Base-by-base conservation (phyloP, 2,888 invertebrate genomes). In the Spilosoma lubricipeda region DNA sequence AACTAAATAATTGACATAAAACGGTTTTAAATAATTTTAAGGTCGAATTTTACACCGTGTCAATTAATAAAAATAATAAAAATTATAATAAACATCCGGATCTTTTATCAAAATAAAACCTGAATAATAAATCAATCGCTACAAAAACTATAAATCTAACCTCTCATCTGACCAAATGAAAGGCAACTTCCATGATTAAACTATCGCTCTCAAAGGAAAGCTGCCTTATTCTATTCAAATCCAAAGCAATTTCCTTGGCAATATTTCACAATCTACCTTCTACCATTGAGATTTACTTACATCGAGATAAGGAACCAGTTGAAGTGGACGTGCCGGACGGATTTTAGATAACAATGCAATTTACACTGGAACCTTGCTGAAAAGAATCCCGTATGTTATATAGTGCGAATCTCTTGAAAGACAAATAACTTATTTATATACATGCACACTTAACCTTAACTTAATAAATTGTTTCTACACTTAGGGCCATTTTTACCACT, bases 271-370 rank as follows among this genome's bases (percentile, higher is more conserved):
- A 86, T 85, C 84, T 86, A 83, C 82, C 80, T 85, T 85, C 78
- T 80, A 84, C 84, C 79, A 85, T 88, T 85, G 86, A 90, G 90
- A 92, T 93, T 92, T 88, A 85, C 89, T 88, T 82, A 86, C 86
- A 89, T 89, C 87, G 84, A 88, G 93, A 93, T 93, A 94, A 90
- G 87, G 87, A 67, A 56, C 90, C 90, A 87, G 86, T 86, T 78
- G 83, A 83, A 88, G 85, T 86, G 85, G 85, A 86, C 86, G 79
- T 68, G 71, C 76, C 77, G 73, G 65, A 74, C 70, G 73, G 71
- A 71, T 87, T 82, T 80, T 81, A 88, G 92, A 93, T 93, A 93
- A 92, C 91, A 92, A 93, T 92, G 91, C 92, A 92, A 93, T 94
- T 93, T 93, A 91, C 90, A 90, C 87, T 80, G 82, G 72, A 70